Evolutionary conservation across 2,797 vertebrate species (phyloP), one percentile per base, ranked within the genome.

Genomic region (Ambastaia sidthimunki): DNA sequence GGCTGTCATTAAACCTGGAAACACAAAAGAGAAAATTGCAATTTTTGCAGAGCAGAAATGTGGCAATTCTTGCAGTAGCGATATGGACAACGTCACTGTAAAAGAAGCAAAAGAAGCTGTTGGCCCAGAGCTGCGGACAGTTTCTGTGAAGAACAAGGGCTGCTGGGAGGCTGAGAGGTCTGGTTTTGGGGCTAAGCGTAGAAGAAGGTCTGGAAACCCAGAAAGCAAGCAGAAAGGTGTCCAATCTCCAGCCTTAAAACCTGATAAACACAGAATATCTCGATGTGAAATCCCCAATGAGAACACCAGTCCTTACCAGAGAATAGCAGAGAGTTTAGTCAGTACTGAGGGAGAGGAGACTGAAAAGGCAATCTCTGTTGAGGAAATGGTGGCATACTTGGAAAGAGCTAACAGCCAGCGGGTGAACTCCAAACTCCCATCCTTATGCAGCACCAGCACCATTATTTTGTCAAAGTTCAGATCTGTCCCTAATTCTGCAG

Each of bases 1-100:
- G 96, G 92, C 94, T 0, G 94, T 98, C 25, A 98, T 99, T 89
- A 97, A 94, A 83, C 97, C 97, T 0, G 98, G 98, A 57, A 97
- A 99, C n/a, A 98, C 97, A 0, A 96, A 96, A 71, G 97, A 99
- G 90, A 99, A 99, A 85, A 96, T 99, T 0, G 97, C 97, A 0
- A 96, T 99, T 87, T 99, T 98, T 2, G 94, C 96, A 0, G 92
- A 94, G 16, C 95, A 95, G 85, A 94, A 94, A 57, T 92, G 91
- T 81, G 37, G 79, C 48, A 73, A 52, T 83, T 19, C 80, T 76
- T 86, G 0, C 82, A 74, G 68, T 2, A 47, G 48, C 15, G 25
- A 41, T 10, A 62, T 41, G 12, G 82, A 86, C 15, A 9, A 47
- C 19, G 54, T 3, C 3, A 21, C 25, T 0, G 47, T 52, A 0